Evolutionary conservation across 2,113 vertebrate species (phyloP).

Genomic region (Protomyctophum bolini): DNA sequence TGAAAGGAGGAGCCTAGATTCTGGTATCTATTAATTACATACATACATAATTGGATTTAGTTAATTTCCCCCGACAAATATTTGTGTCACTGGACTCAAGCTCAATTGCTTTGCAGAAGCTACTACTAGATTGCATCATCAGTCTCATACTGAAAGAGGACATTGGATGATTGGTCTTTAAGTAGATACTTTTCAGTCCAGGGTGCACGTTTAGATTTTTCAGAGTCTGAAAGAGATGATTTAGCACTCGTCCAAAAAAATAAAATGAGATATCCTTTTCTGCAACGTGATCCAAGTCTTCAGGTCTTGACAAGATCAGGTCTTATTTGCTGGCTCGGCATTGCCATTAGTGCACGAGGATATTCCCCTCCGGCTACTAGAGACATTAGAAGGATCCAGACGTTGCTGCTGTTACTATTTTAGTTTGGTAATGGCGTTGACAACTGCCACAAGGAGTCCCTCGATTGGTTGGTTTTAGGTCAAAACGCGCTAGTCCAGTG

Average conservation of each 20-base stretch:
- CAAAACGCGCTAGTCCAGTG: conserved; percentile 85
- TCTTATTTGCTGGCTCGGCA: not conserved
- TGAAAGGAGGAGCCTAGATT: not conserved
- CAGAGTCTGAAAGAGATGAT: not conserved
- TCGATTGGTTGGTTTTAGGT: not conserved
- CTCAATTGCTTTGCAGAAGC: not conserved
- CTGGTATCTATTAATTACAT: no score
- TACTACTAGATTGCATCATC: not conserved
- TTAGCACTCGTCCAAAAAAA: not conserved
- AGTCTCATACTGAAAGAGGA: not conserved
- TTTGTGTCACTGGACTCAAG: not conserved
- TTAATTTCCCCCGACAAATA: not conserved
- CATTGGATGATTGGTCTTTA: no score
- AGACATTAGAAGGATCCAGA: not conserved
- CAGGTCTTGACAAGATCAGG: not conserved
- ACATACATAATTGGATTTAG: not conserved
- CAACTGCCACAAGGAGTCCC: conserved; percentile 6
- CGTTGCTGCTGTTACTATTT: conserved; percentile 3
- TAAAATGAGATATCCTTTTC: not conserved
- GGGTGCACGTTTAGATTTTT: not conserved
- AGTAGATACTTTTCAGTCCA: not conserved
- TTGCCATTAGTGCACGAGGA: not conserved
- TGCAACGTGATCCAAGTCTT: not conserved
- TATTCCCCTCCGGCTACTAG: not conserved
- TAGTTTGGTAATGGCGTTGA: conserved; percentile 2